Percentiles rank a stretch among this genome's conserved stretches.
phyloP scores from a whole-genome alignment of 2,888 invertebrate genomes.

The Phalera bucephala region DNA sequence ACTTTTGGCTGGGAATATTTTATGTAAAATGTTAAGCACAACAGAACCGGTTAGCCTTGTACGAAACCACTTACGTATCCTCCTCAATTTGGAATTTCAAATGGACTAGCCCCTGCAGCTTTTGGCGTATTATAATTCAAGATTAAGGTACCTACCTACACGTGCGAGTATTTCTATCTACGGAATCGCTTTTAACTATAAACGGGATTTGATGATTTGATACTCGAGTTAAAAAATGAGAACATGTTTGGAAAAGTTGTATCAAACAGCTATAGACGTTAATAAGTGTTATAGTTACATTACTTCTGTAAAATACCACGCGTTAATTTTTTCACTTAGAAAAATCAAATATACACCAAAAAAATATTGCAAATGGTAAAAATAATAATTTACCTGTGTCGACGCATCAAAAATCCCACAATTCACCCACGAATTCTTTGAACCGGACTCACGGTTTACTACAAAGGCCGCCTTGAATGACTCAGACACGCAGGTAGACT shows the following conservation, averaged over 20 bases:
- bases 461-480: slow-evolving; percentile 48
- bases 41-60: slow-evolving; percentile 57
- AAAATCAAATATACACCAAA: too few relatives aligned
- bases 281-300: too few relatives aligned
- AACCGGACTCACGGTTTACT: slow-evolving; percentile 46
- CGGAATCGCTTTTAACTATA: too few relatives aligned
- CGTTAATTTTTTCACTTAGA: too few relatives aligned
- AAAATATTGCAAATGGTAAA: slow-evolving; percentile 17
- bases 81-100: slow-evolving; percentile 34
- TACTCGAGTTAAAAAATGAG: too few relatives aligned
- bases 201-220: too few relatives aligned
- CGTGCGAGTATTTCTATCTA: too few relatives aligned
- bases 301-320: too few relatives aligned
- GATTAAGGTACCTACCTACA: too few relatives aligned
- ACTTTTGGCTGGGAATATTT: slow-evolving; percentile 9
- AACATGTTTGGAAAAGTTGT: too few relatives aligned
- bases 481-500: slow-evolving; percentile 52
- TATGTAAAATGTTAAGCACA: slow-evolving; percentile 26
- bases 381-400: slow-evolving; percentile 31
- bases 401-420: slow-evolving; percentile 29
- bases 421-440: slow-evolving; percentile 21
- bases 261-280: too few relatives aligned
- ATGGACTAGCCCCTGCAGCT: slow-evolving; percentile 18
- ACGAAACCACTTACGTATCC: slow-evolving; percentile 32
- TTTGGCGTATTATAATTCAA: slow-evolving; percentile 9